Percentiles rank a stretch among this genome's conserved stretches.
These are phyloP conservation scores for Machimus atricapillus DNA, from an alignment of 2,888 invertebrate genomes.

Conservation along the genomic window DNA sequence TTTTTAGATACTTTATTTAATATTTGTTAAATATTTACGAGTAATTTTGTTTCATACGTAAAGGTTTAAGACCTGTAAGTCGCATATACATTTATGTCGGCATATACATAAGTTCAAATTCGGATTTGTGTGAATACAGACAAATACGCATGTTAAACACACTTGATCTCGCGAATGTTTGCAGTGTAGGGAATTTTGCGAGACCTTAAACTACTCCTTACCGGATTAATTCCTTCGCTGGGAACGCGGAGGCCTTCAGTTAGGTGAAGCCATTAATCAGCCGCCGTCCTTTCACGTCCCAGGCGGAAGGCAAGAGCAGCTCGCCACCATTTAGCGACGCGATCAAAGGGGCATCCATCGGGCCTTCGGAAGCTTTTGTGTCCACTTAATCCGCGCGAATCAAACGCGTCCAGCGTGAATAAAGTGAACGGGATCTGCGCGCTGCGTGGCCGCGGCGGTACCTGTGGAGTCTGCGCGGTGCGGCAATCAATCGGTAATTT, in stretches of 20 bases:
- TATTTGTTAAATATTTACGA: too few species aligned
- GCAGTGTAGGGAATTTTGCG: neutral
- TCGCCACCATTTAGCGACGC: neutral
- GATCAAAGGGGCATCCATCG: neutral
- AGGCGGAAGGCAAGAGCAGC: neutral
- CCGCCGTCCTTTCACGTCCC: neutral
- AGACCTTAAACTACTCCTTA: neutral
- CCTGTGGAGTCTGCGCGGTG: constrained; percentile 45
- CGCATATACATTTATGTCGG: too few species aligned
- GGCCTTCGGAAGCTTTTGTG: neutral
- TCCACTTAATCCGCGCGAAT: neutral
- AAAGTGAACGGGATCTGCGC: neutral
- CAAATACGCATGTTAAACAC: too few species aligned
- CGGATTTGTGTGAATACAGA: too few species aligned
- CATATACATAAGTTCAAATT: too few species aligned
- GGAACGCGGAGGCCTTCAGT: neutral
- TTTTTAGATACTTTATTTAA: too few species aligned
- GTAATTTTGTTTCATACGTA: too few species aligned
- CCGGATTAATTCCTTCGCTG: neutral
- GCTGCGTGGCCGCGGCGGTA: neutral
- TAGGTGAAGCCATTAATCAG: neutral
- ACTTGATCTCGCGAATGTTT: neutral
- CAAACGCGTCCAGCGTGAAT: neutral
- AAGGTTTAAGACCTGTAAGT: too few species aligned
- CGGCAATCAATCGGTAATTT: constrained; percentile 49